phyloP scores from a whole-genome alignment of 1,140 invertebrate genomes.

The Helicoverpa armigera region DNA sequence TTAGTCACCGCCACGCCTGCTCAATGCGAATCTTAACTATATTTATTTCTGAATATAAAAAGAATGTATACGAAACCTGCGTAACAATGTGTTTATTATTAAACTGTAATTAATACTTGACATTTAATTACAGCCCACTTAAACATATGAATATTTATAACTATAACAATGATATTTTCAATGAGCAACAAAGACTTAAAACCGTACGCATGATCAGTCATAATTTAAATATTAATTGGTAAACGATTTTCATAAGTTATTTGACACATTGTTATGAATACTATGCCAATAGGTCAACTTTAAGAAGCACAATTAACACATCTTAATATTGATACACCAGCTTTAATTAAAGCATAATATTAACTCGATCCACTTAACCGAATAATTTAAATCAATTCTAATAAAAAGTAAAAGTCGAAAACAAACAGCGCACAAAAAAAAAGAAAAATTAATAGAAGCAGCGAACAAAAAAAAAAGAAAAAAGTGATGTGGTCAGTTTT shows the following conservation, averaged over 20 bases:
- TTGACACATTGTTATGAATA: neutral
- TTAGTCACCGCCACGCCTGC: too few species aligned
- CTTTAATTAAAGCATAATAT: neutral
- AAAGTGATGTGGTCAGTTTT: conserved; percentile 36
- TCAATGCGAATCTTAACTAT: too few species aligned
- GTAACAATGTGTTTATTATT: too few species aligned
- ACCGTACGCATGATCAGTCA: neutral
- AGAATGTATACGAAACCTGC: too few species aligned
- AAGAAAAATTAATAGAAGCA: neutral
- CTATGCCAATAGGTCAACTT: neutral
- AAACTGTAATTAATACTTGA: too few species aligned
- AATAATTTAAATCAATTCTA: neutral
- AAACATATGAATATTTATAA: neutral
- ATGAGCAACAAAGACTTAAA: neutral
- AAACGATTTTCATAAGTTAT: neutral
- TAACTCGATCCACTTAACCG: neutral
- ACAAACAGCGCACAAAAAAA: conserved; percentile 8
- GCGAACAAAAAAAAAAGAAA: neutral
- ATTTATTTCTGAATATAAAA: too few species aligned
- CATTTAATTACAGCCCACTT: neutral
- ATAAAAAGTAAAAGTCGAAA: conserved; percentile 33
- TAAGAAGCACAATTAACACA: neutral
- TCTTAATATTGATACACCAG: too few species aligned
- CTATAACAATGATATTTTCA: neutral
- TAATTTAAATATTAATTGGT: neutral